Evolutionary conservation across 2,797 vertebrate species (phyloP).

Genomic region (Graptemys geographica): DNA sequence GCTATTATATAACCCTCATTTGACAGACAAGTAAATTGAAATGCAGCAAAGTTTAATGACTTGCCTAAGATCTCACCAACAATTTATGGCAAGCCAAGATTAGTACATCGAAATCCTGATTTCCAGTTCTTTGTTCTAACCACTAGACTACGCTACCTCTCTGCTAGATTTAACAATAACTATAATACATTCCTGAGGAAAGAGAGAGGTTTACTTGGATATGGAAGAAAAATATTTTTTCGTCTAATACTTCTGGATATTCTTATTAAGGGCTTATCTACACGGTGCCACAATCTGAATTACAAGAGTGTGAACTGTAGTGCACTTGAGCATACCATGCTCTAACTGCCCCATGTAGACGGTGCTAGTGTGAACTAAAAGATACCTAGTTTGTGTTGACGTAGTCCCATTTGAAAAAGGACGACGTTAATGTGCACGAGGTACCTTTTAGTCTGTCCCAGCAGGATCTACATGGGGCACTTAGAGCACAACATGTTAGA

Average conservation of each 20-base stretch:
- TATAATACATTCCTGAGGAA: background rate
- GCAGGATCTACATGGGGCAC: no score
- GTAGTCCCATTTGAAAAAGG: no score
- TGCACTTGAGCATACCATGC: no score
- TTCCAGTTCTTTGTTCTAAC: background rate
- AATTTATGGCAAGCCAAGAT: background rate
- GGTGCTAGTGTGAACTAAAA: no score
- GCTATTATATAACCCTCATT: conserved; percentile 1
- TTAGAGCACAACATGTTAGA: no score
- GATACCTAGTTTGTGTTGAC: no score
- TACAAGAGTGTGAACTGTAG: no score
- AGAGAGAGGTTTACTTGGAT: background rate
- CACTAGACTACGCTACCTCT: background rate
- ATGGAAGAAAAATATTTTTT: background rate
- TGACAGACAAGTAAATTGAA: conserved; percentile 34
- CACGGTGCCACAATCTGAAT: background rate
- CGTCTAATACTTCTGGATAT: background rate
- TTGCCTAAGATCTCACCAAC: accelerated
- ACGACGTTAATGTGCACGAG: no score
- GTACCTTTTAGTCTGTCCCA: no score
- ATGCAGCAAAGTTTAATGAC: conserved; percentile 4
- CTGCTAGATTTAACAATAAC: background rate
- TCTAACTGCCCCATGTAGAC: no score
- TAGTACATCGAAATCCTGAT: background rate
- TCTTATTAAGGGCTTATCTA: background rate